These are phyloP conservation scores for Sapayoa aenigma DNA, from an alignment of 2,113 vertebrate species.

Conservation along the genomic window DNA sequence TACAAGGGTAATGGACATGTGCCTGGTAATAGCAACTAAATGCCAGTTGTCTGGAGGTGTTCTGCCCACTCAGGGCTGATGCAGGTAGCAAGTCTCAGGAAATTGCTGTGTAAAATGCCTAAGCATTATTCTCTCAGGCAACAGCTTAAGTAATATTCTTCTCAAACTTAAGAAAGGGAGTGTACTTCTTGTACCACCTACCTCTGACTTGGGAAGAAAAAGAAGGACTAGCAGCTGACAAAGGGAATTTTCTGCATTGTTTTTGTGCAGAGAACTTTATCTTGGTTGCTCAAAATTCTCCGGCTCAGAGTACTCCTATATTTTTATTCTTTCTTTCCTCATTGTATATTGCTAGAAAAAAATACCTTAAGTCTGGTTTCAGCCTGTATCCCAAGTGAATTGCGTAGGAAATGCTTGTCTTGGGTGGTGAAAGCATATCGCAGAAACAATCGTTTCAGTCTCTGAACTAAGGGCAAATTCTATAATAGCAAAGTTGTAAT, in stretches of 20 bases:
- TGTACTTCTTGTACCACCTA: neutral
- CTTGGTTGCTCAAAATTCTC: neutral
- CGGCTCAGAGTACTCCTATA: neutral
- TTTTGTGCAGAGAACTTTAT: neutral
- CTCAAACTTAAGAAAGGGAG: neutral
- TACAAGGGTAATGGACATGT: neutral
- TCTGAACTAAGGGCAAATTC: neutral
- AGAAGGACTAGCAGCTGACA: neutral
- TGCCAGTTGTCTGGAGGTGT: neutral
- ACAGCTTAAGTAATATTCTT: neutral
- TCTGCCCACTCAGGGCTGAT: neutral
- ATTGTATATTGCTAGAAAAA: neutral
- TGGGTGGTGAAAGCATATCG: neutral
- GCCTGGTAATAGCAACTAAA: neutral
- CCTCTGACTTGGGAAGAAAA: neutral
- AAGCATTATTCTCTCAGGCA: neutral
- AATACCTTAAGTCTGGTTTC: neutral
- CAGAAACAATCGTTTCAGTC: neutral
- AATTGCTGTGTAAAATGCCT: neutral
- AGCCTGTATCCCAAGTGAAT: neutral
- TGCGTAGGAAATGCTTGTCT: neutral
- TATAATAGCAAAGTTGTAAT: neutral
- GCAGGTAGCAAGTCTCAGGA: neutral
- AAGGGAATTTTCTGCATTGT: neutral
- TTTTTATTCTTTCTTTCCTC: neutral